phyloP scores from a whole-genome alignment of 1,140 invertebrate species.

The Apolygus lucorum region DNA sequence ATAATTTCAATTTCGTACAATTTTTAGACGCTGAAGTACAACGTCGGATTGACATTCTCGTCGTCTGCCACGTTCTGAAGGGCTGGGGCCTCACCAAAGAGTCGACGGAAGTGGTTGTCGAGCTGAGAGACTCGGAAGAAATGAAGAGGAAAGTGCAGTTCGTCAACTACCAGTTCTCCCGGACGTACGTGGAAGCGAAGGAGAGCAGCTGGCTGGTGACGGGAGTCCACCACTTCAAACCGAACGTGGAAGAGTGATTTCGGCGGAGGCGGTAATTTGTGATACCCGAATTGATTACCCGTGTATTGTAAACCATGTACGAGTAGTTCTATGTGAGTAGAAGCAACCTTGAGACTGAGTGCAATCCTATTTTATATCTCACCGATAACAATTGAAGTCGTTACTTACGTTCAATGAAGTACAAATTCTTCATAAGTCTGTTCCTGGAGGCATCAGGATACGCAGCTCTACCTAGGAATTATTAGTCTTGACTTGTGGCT shows the following conservation, averaged over 20 bases:
- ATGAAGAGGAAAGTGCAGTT: neutral
- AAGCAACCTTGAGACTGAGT: no score
- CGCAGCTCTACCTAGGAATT: no score
- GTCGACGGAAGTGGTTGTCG: neutral
- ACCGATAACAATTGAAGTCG: no score
- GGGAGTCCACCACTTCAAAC: neutral
- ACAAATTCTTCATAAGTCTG: no score
- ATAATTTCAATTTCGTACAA: no score
- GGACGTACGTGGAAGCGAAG: neutral
- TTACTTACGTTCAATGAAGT: no score
- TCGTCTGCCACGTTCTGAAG: neutral
- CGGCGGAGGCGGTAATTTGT: neutral
- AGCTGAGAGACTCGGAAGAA: neutral
- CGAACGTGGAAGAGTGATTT: neutral
- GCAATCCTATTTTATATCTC: no score
- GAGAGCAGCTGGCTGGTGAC: neutral
- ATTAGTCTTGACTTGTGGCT: no score
- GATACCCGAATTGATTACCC: neutral
- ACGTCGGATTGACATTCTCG: neutral
- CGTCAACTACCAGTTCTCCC: neutral
- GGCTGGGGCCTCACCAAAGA: neutral
- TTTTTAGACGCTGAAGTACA: no score
- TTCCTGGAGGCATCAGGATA: no score
- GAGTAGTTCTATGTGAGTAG: no score
- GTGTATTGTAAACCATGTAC: neutral